Percentiles rank a stretch among this genome's conserved stretches.
Conservation (phyloP, 2,113 vertebrate species). For the Anas platyrhynchos region DNA sequence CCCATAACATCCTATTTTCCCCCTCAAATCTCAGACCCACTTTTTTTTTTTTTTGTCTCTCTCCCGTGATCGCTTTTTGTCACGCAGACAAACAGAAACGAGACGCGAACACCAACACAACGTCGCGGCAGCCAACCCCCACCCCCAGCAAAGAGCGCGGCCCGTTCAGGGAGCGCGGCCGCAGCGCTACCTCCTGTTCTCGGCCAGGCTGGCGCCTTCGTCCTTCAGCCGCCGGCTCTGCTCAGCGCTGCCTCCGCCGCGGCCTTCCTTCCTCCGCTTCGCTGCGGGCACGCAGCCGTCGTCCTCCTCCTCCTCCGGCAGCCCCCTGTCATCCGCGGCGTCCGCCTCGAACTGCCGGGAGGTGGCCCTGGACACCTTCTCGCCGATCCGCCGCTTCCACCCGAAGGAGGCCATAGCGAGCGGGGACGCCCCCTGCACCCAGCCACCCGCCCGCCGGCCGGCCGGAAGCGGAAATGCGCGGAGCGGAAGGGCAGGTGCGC, state of each 20-base stretch:
- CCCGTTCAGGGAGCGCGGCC: no score
- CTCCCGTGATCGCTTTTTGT: neutral
- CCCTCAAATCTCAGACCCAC: neutral
- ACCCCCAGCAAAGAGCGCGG: neutral
- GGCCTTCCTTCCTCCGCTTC: constrained; percentile 84
- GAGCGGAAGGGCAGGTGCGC: accelerated
- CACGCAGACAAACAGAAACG: accelerated
- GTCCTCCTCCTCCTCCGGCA: constrained; percentile 70
- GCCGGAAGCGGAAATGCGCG: neutral
- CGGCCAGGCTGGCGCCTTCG: constrained; percentile 86
- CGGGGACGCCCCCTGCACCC: no score
- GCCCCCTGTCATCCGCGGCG: constrained; percentile 73
- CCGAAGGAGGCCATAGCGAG: constrained; percentile 91
- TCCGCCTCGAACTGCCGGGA: constrained; percentile 91
- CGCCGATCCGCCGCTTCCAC: constrained; percentile 95
- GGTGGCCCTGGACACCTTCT: constrained; percentile 89
- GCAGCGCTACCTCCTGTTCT: constrained; percentile 83
- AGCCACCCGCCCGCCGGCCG: no score
- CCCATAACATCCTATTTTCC: neutral
- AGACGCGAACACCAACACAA: accelerated
- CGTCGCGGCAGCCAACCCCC: neutral
- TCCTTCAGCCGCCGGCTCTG: constrained; percentile 89
- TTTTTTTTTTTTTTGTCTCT: neutral
- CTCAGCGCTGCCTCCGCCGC: constrained; percentile 82
- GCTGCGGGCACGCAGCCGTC: constrained; percentile 82